phyloP scores from a whole-genome alignment of 2,888 invertebrate species.

The Coenonympha glycerion region DNA sequence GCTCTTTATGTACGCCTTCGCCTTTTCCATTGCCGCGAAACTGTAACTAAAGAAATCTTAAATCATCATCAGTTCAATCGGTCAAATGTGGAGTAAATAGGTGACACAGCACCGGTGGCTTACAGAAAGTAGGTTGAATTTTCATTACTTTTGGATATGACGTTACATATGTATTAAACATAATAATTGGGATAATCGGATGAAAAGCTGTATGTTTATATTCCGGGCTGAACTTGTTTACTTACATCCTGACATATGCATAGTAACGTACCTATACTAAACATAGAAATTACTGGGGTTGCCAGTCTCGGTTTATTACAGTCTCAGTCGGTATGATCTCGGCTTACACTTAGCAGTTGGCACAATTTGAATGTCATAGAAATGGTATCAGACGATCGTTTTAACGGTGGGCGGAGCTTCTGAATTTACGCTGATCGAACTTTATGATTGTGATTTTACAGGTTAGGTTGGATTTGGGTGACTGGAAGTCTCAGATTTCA shows the following conservation, averaged over 20 bases:
- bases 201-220: too few species aligned
- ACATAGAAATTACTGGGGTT: too few species aligned
- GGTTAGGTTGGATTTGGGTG: not conserved
- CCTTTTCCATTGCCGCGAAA: conserved; percentile 75
- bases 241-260: too few species aligned
- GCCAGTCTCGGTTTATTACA: too few species aligned
- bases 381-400: not conserved
- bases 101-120: not conserved
- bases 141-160: too few species aligned
- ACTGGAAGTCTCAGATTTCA: not conserved
- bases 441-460: not conserved
- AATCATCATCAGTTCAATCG: not conserved
- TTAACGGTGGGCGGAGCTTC: not conserved
- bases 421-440: not conserved
- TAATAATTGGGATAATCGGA: too few species aligned
- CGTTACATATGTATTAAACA: too few species aligned
- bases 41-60: conserved; percentile 28
- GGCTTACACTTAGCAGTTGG: not conserved
- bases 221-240: too few species aligned
- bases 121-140: too few species aligned
- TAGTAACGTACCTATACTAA: too few species aligned
- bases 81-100: not conserved
- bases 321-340: too few species aligned
- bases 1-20: conserved; percentile 83
- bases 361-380: not conserved